Conservation (phyloP, 2,888 invertebrate genomes). For the Agonopterix subpropinquella region DNA sequence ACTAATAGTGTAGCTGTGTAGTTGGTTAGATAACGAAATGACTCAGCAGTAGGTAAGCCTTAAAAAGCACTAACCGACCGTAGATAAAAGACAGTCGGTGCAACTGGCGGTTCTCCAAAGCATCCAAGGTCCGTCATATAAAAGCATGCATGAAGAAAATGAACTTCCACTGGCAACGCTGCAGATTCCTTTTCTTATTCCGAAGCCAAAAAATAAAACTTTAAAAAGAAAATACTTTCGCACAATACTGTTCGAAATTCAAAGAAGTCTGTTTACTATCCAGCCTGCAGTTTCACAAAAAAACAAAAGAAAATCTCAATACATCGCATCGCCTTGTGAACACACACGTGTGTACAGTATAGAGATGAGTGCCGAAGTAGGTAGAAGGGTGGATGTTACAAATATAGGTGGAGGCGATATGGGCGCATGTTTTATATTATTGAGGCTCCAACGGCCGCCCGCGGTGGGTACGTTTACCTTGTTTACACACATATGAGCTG, state of each 20-base stretch:
- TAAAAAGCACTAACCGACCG: too few relatives aligned
- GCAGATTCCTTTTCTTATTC: too few relatives aligned
- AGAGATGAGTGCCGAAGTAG: too few relatives aligned
- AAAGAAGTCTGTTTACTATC: too few relatives aligned
- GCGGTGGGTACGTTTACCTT: conserved; percentile 43
- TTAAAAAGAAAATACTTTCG: background rate
- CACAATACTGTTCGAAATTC: background rate
- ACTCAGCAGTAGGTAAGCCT: too few relatives aligned
- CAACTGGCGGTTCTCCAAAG: conserved; percentile 1
- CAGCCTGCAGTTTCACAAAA: background rate
- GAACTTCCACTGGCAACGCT: too few relatives aligned
- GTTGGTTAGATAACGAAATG: too few relatives aligned
- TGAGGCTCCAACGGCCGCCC: conserved; percentile 45
- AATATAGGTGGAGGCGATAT: conserved; percentile 46
- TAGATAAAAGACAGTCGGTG: background rate
- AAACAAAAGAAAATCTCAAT: conserved; percentile 6
- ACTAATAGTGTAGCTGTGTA: too few relatives aligned
- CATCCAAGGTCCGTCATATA: background rate
- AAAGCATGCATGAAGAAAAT: too few relatives aligned
- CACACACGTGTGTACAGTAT: background rate
- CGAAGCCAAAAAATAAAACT: too few relatives aligned
- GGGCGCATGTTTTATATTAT: conserved; percentile 68
- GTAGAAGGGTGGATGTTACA: conserved; percentile 25
- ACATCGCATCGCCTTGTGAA: conserved; percentile 3
- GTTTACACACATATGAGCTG: conserved; percentile 43